These are phyloP conservation scores for Gnathonemus echidnorhynchus DNA, from an alignment of 2,113 vertebrate genomes.

Conservation along the genomic window DNA sequence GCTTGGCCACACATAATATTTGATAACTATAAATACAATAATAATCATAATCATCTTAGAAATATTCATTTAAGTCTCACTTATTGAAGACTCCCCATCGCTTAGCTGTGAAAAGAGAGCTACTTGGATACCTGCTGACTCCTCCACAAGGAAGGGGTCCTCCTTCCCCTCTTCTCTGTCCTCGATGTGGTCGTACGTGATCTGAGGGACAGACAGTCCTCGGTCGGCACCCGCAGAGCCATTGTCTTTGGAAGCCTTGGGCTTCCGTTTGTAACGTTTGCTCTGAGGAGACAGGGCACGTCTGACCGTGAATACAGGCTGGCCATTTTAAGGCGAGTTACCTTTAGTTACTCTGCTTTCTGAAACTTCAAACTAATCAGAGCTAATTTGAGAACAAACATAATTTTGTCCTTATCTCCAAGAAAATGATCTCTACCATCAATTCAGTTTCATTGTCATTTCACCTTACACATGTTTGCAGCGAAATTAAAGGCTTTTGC, in stretches of 20 bases:
- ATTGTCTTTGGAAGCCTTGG: slow-evolving; percentile 60
- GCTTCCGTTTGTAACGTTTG: slow-evolving; percentile 64
- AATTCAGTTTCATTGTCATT: background rate
- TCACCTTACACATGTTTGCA: background rate
- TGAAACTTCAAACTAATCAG: background rate
- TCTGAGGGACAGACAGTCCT: slow-evolving; percentile 66
- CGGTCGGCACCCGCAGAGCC: slow-evolving; percentile 51
- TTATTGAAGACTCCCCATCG: background rate
- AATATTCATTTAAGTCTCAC: background rate
- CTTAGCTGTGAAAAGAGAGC: background rate
- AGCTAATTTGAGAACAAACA: background rate
- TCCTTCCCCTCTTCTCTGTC: slow-evolving; percentile 63
- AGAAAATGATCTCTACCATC: background rate
- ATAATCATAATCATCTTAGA: background rate
- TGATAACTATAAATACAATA: background rate
- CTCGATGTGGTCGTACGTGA: slow-evolving; percentile 67
- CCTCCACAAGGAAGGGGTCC: slow-evolving; percentile 54
- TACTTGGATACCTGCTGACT: slow-evolving; percentile 50
- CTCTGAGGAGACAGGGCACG: slow-evolving; percentile 48
- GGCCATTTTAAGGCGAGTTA: background rate
- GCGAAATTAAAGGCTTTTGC: background rate
- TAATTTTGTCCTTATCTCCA: background rate
- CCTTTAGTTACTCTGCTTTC: background rate
- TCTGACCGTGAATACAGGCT: background rate
- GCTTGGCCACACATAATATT: background rate